Evolutionary conservation across 2,888 invertebrate genomes (phyloP).

Genomic region (Anthrax anthrax): DNA sequence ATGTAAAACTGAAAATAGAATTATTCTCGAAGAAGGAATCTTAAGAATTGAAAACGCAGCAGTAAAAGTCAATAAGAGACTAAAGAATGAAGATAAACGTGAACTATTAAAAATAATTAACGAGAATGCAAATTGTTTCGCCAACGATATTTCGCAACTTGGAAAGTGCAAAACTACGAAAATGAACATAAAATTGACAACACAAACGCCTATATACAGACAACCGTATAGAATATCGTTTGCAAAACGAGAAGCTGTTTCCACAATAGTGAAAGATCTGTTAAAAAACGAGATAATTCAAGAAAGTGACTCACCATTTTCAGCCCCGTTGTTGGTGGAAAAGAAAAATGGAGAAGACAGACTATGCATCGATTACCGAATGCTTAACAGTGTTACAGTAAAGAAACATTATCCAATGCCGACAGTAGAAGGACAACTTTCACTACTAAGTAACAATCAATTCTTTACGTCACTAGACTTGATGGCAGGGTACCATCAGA

Average conservation of each 20-base stretch:
- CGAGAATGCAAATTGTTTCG: background rate
- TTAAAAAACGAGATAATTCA: background rate
- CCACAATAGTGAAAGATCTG: background rate
- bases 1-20: background rate
- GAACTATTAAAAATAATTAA: background rate
- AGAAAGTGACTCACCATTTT: background rate
- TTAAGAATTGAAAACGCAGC: background rate
- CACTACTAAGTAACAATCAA: background rate
- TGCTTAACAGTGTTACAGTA: background rate
- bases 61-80: background rate
- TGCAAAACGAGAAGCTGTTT: background rate
- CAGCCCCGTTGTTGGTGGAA: background rate
- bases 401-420: background rate
- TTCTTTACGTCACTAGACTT: background rate
- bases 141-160: background rate
- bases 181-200: background rate
- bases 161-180: background rate
- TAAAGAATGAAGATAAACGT: background rate
- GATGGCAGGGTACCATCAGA: background rate
- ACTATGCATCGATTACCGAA: background rate
- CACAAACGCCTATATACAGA: background rate
- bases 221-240: background rate
- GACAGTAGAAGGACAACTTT: background rate
- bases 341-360: background rate
- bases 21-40: constrained; percentile 2